Evolutionary conservation across 2,797 vertebrate genomes (phyloP).

Genomic region (Halcyon badia): DNA sequence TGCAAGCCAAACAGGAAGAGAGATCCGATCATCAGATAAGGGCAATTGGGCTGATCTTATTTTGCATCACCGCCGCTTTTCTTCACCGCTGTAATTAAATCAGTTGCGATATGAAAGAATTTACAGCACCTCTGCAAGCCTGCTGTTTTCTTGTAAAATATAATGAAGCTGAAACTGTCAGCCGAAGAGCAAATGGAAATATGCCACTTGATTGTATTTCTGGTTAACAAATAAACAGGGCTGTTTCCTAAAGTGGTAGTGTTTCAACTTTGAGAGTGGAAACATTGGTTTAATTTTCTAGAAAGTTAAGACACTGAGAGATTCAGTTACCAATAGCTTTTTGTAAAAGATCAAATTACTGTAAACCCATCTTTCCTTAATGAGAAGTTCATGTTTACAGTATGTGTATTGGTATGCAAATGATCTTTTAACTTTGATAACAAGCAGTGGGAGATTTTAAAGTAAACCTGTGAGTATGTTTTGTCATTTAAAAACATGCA

Average conservation of each 20-base stretch:
- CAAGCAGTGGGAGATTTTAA: constrained; percentile 81
- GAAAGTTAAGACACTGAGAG: constrained; percentile 78
- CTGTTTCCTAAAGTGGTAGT: constrained; percentile 81
- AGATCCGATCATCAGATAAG: constrained; percentile 78
- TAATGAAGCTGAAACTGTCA: constrained; percentile 75
- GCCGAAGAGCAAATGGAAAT: constrained; percentile 77
- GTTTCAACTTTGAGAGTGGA: constrained; percentile 78
- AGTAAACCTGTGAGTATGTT: constrained; percentile 77
- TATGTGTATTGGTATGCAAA: constrained; percentile 81
- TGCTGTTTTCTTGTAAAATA: constrained; percentile 80
- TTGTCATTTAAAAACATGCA: constrained; percentile 78
- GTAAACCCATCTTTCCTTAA: constrained; percentile 82
- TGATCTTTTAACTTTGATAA: constrained; percentile 83
- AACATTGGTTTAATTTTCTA: constrained; percentile 83
- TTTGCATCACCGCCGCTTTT: constrained; percentile 76
- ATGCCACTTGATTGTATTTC: constrained; percentile 78
- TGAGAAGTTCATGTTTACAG: constrained; percentile 84
- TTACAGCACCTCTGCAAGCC: constrained; percentile 73
- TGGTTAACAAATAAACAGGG: constrained; percentile 83
- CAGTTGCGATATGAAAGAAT: constrained; percentile 77
- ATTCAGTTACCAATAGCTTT: constrained; percentile 80
- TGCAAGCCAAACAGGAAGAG: constrained; percentile 79
- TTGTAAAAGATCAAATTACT: constrained; percentile 82
- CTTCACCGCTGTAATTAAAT: constrained; percentile 78
- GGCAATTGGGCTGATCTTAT: constrained; percentile 71